phyloP scores from a whole-genome alignment of 2,888 invertebrate genomes.

The Tenthredo amoena region DNA sequence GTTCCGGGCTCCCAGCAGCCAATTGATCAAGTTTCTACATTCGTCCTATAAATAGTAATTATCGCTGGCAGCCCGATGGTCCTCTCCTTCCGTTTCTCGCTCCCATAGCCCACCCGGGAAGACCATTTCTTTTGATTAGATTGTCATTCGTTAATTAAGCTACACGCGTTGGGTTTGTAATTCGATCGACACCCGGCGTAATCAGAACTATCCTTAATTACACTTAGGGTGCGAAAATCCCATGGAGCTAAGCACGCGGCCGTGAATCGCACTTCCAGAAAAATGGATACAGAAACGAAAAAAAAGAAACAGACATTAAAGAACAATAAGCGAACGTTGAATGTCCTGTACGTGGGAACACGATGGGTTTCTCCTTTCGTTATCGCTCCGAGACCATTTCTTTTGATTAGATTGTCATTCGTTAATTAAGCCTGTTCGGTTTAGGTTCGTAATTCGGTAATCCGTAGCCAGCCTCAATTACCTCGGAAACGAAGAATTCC shows the following conservation, averaged over 20 bases:
- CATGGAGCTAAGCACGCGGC: too few relatives aligned
- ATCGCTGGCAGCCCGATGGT: conserved; percentile 35
- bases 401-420: conserved; percentile 40
- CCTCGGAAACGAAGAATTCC: neutral
- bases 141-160: conserved; percentile 45
- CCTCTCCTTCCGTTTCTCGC: conserved; percentile 6
- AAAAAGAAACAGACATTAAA: neutral
- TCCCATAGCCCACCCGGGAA: conserved; percentile 14
- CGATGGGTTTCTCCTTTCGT: neutral
- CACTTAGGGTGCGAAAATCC: neutral
- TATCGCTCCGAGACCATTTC: conserved; percentile 4
- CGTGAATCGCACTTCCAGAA: neutral
- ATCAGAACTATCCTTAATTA: conserved; percentile 18
- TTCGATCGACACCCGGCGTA: conserved; percentile 25
- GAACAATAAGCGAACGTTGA: neutral
- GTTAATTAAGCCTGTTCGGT: conserved; percentile 12
- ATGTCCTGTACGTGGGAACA: neutral
- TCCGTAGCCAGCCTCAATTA: neutral
- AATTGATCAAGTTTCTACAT: conserved; percentile 49
- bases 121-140: conserved; percentile 42
- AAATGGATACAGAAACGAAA: neutral
- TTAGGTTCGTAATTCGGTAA: conserved; percentile 22
- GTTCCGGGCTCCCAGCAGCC: neutral
- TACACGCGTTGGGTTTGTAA: conserved; percentile 25
- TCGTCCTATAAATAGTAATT: conserved; percentile 49